A percentile compares a stretch with the other conserved stretches of the same genome.
phyloP scores from a whole-genome alignment of 2,113 vertebrate genomes.

The Protobothrops mucrosquamatus region DNA sequence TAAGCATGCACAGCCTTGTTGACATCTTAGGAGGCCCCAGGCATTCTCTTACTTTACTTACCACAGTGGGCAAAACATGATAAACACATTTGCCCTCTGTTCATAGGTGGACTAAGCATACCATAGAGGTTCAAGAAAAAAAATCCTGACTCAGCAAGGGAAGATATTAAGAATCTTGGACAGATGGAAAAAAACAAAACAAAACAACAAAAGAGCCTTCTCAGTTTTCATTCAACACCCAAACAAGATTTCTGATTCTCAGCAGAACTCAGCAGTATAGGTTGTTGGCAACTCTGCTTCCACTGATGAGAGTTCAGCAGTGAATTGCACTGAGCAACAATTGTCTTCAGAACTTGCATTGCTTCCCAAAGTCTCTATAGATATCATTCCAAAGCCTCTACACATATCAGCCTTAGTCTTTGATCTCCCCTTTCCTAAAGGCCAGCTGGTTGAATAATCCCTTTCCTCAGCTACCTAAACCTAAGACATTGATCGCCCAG shows the following conservation, averaged over 20 bases:
- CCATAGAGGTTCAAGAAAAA: background rate
- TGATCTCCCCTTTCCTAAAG: too few relatives aligned
- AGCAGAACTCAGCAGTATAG: background rate
- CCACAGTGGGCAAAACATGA: background rate
- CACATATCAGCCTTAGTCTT: background rate
- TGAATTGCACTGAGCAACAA: background rate
- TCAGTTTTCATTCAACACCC: background rate
- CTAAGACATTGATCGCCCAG: background rate
- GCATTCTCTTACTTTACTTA: background rate
- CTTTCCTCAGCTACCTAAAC: background rate
- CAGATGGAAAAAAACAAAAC: background rate
- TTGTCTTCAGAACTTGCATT: background rate
- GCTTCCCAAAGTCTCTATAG: background rate
- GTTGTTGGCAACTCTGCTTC: background rate
- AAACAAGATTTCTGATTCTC: background rate
- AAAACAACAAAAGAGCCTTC: background rate
- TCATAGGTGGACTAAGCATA: background rate
- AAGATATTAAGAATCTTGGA: background rate
- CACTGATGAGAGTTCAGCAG: background rate
- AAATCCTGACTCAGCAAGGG: background rate
- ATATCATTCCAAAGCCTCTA: background rate
- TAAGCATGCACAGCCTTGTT: background rate
- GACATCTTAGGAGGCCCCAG: background rate
- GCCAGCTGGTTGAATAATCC: background rate
- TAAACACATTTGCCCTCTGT: background rate